Evolutionary conservation across 2,888 invertebrate genomes (phyloP), one percentile per base, ranked within the genome.

Genomic region (Spodoptera exigua): DNA sequence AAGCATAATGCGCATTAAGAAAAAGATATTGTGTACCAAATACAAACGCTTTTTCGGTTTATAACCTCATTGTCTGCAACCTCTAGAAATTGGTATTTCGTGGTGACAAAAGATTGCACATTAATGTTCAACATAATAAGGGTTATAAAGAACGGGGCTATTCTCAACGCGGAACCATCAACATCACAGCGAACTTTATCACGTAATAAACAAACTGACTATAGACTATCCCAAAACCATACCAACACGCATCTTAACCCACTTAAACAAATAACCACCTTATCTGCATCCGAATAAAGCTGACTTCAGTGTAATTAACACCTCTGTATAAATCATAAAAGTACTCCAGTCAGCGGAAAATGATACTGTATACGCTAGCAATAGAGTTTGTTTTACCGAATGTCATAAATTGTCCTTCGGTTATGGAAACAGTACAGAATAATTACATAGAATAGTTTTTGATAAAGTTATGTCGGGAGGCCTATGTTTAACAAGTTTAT

Each of bases 51-150:
- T 27, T 5, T 27, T 1, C 9, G 34, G 16, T 63, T 63, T 52
- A n/a, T 46, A 63, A 61, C 57, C 18, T 49, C 66, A 70, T 61
- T 60, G 49, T 51, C 49, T 3, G 27, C 16, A 37, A 13, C 41
- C 51, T 32, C 41, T 47, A 10, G 16, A 12, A 45, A n/a, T n/a
- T 39, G 40, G 35, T 34, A 43, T 17, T 37, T 47, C 46, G 16
- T 39, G 47, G 74, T 71, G 53, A 67, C 66, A 71, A 76, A 74
- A 71, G 61, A 66, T 61, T 68, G 47, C 56, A 62, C 68, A 63
- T 65, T 76, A 74, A 74, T 61, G 68, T 55, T 55, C 52, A 43
- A 68, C 76, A 76, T 74, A 76, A 76, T 71, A 63, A 63, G 49
- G 37, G 44, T 61, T 65, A 51, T 76, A 74, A 75, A 74, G 45